Evolutionary conservation across 2,113 vertebrate genomes (phyloP), one percentile per base, ranked within the genome.

Genomic region (Hippolais icterina): DNA sequence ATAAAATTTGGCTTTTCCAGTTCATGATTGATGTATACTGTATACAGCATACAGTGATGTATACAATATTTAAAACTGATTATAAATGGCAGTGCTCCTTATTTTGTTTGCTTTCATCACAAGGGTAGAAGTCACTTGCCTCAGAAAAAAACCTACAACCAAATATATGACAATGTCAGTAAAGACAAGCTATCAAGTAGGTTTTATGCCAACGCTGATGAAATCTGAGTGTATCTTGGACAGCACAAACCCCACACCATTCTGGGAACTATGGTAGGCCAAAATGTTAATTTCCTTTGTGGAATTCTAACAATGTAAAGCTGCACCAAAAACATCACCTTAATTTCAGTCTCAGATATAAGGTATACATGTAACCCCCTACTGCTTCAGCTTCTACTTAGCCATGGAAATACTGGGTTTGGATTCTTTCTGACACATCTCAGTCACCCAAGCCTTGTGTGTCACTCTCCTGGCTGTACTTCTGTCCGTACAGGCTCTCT

Each of bases 371-470:
- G 22, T 25, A 57, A 60, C 8, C 14, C 8, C 10, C 9, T 53
- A 16, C 0, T 9, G 15, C 70, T 92, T 86, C n/a, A 83, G 23
- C 70, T 41, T 66, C 54, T 74, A 9, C n/a, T 28, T 50, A 18
- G 74, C 22, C 6, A 7, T 28, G 41, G 63, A 72, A 85, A 61
- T 21, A 31, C 41, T 44, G 50, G 5, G 42, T 65, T 83, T 28
- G 60, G 37, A 44, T 81, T 89, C 46, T 53, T 64, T 66, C 64
- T 52, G 60, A 53, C 29, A 53, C 6, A 70, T 5, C 33, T 29
- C 31, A 0, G 1, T 47, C 63, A 91, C 15, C 16, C 44, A 8
- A 49, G 2, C 7, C 29, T 63, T 0, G 0, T 9, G 10, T 47
- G 60, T 65, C 25, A 35, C 16, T 37, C 84, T 91, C 42, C 78